These are phyloP conservation scores for Drosophila testacea DNA, from an alignment of 2,888 invertebrate species.

Conservation along the genomic window DNA sequence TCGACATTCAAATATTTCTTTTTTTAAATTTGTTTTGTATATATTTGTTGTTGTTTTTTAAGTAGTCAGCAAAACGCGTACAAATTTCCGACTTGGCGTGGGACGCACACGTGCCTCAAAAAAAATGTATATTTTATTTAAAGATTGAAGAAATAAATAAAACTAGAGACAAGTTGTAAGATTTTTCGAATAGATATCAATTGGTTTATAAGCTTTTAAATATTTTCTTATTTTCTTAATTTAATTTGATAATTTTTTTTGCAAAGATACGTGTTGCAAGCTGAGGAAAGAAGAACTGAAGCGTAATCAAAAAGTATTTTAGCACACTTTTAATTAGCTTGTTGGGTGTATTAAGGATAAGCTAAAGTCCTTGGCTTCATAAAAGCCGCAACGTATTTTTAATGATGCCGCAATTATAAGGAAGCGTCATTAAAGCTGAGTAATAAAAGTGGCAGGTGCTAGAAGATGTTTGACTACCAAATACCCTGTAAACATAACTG, in stretches of 20 bases:
- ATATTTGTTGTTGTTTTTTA: constrained; percentile 14
- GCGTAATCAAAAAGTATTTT: constrained; percentile 16
- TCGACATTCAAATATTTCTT: constrained; percentile 2
- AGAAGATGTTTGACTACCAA: not conserved
- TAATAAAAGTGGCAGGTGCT: constrained; percentile 5
- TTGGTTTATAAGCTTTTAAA: constrained; percentile 4
- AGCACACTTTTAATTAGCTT: constrained; percentile 31
- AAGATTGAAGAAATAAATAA: not conserved
- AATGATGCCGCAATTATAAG: constrained; percentile 37
- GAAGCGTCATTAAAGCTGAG: constrained; percentile 17
- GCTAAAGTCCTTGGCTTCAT: constrained; percentile 25
- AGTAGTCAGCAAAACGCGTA: constrained; percentile 23
- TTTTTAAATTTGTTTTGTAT: not conserved
- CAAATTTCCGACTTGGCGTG: constrained; percentile 29
- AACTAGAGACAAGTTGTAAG: not conserved
- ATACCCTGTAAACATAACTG: constrained; percentile 11
- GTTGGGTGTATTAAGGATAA: constrained; percentile 22
- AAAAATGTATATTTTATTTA: not conserved
- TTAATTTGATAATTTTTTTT: not conserved
- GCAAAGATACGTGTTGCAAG: not conserved
- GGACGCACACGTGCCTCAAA: constrained; percentile 39
- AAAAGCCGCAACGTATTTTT: constrained; percentile 31
- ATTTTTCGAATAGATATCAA: constrained; percentile 1
- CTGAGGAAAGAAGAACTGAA: not conserved
- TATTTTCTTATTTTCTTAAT: not conserved